Evolutionary conservation across 1,140 invertebrate species (phyloP), one percentile per base, ranked within the genome.

Genomic region (Sogatella furcifera): DNA sequence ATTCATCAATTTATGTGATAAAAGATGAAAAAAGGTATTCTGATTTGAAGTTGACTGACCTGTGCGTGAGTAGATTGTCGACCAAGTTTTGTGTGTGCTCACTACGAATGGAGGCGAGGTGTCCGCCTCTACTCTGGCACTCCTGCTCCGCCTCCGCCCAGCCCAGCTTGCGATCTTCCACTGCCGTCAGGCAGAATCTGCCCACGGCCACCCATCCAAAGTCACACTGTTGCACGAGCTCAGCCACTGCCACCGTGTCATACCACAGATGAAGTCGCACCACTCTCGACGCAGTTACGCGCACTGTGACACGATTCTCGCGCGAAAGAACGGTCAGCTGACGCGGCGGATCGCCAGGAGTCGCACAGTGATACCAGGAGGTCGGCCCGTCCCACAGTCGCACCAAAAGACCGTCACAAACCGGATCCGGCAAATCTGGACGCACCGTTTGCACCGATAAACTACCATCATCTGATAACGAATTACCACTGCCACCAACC

Each of bases 121-220:
- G 83, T 15, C 84, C 85, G 2, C 81, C 82, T 56, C 75, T 71
- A 44, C 72, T 71, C 9, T 73, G 70, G 64, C 86, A 89, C 63
- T 84, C 78, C 10, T 75, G 72, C 65, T 87, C 83, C 0, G 83
- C 84, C 42, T 82, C 78, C 2, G 71, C 68, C 86, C 86, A 89
- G 0, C 77, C 68, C 60, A 79, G 68, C 52, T 76, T 72, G 1
- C 71, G 64, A 38, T 77, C 74, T 59, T 83, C 78, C 34, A 84
- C 70, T 0, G 81, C 76, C n/a, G 78, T 71, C 62, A 86, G 76
- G 65, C 83, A 85, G 65, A 81, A 80, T 55, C 81, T 78, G 13
- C 77, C 72, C 10, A 79, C 71, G 0, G 72, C 69, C 13, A 85
- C 76, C 81, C 83, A 85, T 0, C 83, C 83, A 61, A 79, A 81